Conservation (phyloP, 2,797 vertebrate genomes). For the Micromesistius poutassou region DNA sequence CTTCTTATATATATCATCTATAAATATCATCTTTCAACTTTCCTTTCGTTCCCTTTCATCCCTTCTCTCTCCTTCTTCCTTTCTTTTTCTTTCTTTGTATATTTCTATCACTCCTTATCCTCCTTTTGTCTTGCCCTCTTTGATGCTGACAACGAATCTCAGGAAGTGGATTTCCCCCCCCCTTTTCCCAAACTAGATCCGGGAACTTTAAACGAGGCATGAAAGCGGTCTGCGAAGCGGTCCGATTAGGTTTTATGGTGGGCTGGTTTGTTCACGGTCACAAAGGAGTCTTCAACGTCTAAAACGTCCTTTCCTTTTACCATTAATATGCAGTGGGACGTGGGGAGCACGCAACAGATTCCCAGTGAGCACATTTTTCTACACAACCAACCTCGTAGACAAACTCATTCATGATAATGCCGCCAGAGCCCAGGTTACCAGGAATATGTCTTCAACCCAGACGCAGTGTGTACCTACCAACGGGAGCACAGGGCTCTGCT, state of each 20-base stretch:
- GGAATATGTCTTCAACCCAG: background rate
- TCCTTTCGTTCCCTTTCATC: background rate
- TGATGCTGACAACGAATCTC: constrained; percentile 31
- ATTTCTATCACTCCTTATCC: constrained; percentile 4
- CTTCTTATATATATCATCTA: no score
- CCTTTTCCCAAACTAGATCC: constrained; percentile 43
- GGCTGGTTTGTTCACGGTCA: constrained; percentile 28
- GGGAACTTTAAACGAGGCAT: constrained; percentile 30
- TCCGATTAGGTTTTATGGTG: constrained; percentile 15
- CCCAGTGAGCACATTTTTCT: constrained; percentile 2
- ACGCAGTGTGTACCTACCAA: background rate
- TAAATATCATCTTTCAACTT: constrained; percentile 3
- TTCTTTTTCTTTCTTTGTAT: background rate
- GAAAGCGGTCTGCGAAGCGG: constrained; percentile 28
- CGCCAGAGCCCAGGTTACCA: constrained; percentile 10
- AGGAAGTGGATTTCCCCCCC: constrained; percentile 34
- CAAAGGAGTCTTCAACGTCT: background rate
- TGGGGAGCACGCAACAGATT: background rate
- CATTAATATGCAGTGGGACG: constrained; percentile 28
- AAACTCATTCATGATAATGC: constrained; percentile 15
- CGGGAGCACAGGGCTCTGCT: background rate
- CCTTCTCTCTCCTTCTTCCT: background rate
- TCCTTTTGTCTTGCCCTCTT: background rate
- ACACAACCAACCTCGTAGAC: constrained; percentile 21
- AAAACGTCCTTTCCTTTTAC: constrained; percentile 25